Evolutionary conservation across 1,140 invertebrate genomes (phyloP).

Genomic region (Sogatella furcifera): DNA sequence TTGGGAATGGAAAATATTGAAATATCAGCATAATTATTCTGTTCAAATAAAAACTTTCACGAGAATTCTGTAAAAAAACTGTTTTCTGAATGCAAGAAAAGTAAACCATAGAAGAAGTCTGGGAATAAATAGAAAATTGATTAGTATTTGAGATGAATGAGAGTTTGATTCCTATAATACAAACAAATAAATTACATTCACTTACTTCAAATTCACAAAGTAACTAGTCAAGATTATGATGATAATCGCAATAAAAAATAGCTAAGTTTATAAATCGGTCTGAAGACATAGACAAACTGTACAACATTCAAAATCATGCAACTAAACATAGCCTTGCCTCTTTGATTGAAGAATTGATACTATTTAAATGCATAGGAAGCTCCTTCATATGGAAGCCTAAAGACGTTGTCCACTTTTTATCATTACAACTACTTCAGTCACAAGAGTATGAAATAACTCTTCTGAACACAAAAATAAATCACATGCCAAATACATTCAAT

Average conservation of each 20-base stretch:
- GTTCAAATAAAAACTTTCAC: too few species aligned
- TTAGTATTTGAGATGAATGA: too few species aligned
- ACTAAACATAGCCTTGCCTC: neutral
- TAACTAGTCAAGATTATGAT: neutral
- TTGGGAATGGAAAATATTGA: too few species aligned
- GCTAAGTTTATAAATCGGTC: neutral
- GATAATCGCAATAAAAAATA: neutral
- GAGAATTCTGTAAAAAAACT: too few species aligned
- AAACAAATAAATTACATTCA: too few species aligned
- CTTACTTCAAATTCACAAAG: neutral
- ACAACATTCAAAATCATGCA: neutral
- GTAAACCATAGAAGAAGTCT: too few species aligned
- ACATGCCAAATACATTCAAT: constrained; percentile 4
- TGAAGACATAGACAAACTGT: constrained; percentile 1
- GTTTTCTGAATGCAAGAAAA: too few species aligned
- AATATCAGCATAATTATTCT: too few species aligned
- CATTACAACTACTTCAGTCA: constrained; percentile 7
- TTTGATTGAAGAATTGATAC: constrained; percentile 5
- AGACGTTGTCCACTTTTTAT: constrained; percentile 1
- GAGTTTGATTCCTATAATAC: too few species aligned
- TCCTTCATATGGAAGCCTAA: constrained; percentile 9
- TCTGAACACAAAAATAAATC: constrained; percentile 11
- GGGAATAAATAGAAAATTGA: too few species aligned
- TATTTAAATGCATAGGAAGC: constrained; percentile 16
- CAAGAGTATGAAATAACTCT: constrained; percentile 13